Base-by-base conservation (phyloP, 2,888 invertebrate genomes). In the Orthosia gothica region DNA sequence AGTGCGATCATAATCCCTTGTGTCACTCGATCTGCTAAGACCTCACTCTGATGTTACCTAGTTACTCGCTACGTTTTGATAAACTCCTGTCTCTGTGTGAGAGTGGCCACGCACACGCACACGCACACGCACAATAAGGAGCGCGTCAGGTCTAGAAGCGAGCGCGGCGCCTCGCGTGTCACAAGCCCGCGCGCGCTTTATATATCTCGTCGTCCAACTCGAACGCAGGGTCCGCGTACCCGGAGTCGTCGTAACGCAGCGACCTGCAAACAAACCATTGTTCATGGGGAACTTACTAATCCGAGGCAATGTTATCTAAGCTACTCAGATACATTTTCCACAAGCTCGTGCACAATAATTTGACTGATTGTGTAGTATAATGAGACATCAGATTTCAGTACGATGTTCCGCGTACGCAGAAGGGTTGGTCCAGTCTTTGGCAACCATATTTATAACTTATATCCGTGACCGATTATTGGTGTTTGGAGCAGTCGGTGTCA, bases 131-230 rank as follows among this genome's bases (percentile, higher is more conserved):
- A 47, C 50, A 74, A 45, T 57, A 58, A 58, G 70, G 23, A 26
- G 55, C 23, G 57, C 54, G 32, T 57, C 55, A 74, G 76, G 81
- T 84, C 87, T 94, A 95, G 90, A 95, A 94, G 92, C 94, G 95
- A 89, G 95, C 93, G 90, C 95, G 94, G 87, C 95, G 93, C 52
- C 95, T 93, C 81, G 95, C 92, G 87, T 95, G 97, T 97, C 97
- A 97, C 95, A 97, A 96, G 83, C 92, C 94, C 52, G 97, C 93
- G n/a, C 97, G 97, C 76, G 97, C 92, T 90, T 98, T 98, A 92
- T 97, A 98, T 86, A 97, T 89, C 80, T 98, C 98, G 81, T 98
- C 98, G 79, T 98, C 98, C 81, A 98, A 96, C 88, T 98, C 98
- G 83, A 97, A 97, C 0, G 97, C 97, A 1, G 97, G 97, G 92